Evolutionary conservation across 2,888 invertebrate species (phyloP).

Genomic region (Coenonympha arcania): DNA sequence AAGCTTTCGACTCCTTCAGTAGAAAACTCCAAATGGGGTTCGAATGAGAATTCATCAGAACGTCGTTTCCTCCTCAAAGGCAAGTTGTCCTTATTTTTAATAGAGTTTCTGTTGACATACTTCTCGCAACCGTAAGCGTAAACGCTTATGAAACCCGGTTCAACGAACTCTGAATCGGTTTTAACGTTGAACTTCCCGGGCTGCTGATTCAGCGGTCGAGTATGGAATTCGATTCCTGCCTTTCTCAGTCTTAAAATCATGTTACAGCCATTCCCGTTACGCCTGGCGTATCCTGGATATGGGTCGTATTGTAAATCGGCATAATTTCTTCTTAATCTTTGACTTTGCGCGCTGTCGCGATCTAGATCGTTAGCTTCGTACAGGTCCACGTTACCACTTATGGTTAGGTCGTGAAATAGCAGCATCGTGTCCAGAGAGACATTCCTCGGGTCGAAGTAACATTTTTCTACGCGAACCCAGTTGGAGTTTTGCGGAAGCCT

Average conservation of each 20-base stretch:
- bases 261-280: constrained; percentile 76
- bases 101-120: constrained; percentile 62
- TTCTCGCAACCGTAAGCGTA: constrained; percentile 87
- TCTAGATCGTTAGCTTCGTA: constrained; percentile 61
- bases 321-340: constrained; percentile 51
- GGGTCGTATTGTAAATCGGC: constrained; percentile 56
- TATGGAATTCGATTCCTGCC: constrained; percentile 85
- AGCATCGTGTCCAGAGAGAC: constrained; percentile 83
- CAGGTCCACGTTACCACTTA: constrained; percentile 83
- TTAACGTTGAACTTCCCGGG: constrained; percentile 81
- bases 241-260: constrained; percentile 84
- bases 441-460: constrained; percentile 82
- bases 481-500: constrained; percentile 77
- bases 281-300: constrained; percentile 45
- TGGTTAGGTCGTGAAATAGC: constrained; percentile 84
- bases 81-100: constrained; percentile 55
- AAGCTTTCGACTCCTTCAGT: constrained; percentile 34
- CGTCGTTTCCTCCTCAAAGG: constrained; percentile 50
- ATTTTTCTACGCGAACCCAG: constrained; percentile 84
- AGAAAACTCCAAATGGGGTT: constrained; percentile 43
- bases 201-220: constrained; percentile 79
- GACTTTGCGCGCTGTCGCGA: constrained; percentile 44
- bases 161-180: constrained; percentile 87
- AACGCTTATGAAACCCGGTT: constrained; percentile 88
- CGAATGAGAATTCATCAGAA: constrained; percentile 63